Base-by-base conservation (phyloP, 2,888 invertebrate species). In the Drosophila melanosoma region DNA sequence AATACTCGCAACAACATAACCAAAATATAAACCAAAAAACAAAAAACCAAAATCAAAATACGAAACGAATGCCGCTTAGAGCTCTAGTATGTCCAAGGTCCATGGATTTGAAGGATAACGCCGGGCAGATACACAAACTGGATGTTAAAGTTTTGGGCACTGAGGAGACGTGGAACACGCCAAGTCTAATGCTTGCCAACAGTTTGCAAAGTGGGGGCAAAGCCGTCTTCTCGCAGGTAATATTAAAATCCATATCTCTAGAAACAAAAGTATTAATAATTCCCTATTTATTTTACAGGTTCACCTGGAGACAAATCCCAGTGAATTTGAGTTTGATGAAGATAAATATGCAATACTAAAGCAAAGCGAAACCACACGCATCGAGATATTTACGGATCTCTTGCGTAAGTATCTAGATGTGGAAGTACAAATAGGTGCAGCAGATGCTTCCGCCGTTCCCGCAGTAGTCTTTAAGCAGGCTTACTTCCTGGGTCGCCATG, bases 91-190 rank as follows among this genome's bases (percentile, higher is more conserved):
- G 93, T 91, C 94, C 93, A 91, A 93, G 93, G 91, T 93, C 93
- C 81, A 91, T 94, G 83, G 94, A 94, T 90, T 91, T 94, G 75
- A 92, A 92, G 83, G 94, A 94, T 91, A 83, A 92, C 64, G 94
- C 94, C 74, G 95, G 95, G 0, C 94, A 94, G 51, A 76, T 82
- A 59, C 96, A 97, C 90, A 95, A 95, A 79, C 93, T 97, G 74
- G 95, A 96, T 83, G 96, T 97, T 10, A 95, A 96, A 90, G 95
- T 97, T 35, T 93, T 97, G 68, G 97, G 97, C 1, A 96, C 96
- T 0, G 97, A 97, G 89, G 97, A 97, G 92, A 97, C 97, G 0
- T 97, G 97, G 97, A 96, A 97, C 65, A 97, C 97, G 0, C 97
- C 97, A 1, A 97, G 97, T 73, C 94, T 97, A 64, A 93, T 97